phyloP scores from a whole-genome alignment of 1,140 invertebrate genomes.

The Neomicropteryx cornuta region DNA sequence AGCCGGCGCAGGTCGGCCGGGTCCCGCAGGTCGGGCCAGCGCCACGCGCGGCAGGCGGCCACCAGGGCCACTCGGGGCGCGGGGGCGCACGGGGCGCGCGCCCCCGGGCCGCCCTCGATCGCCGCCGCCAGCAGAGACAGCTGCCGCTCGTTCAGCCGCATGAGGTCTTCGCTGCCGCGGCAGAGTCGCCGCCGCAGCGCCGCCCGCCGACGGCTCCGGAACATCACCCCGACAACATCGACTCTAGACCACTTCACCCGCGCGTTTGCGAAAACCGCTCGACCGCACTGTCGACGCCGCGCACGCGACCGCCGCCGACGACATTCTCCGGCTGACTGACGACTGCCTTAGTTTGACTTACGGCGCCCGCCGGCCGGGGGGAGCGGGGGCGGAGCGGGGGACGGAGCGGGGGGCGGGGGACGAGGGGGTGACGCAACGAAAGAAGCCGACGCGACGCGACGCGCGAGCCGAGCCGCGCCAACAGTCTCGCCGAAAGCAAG shows the following conservation, averaged over 20 bases:
- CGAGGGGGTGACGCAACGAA: conserved; percentile 29
- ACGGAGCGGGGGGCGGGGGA: conserved; percentile 14
- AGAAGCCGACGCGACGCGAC: no score
- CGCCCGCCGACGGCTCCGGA: conserved; percentile 24
- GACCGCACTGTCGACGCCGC: conserved; percentile 20
- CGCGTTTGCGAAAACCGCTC: no score
- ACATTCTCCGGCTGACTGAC: no score
- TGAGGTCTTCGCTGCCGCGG: conserved; percentile 23
- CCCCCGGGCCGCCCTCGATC: conserved; percentile 18
- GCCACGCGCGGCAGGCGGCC: conserved; percentile 46
- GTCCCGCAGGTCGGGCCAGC: conserved; percentile 57
- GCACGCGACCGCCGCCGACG: conserved; percentile 13
- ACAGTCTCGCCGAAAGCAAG: no score
- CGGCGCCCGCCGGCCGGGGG: conserved; percentile 13
- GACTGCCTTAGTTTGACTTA: no score
- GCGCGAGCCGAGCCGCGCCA: no score
- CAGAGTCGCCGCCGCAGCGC: conserved; percentile 34
- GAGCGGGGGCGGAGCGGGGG: conserved; percentile 13
- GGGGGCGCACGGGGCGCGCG: conserved; percentile 21
- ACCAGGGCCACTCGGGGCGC: conserved; percentile 19
- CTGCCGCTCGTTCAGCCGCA: conserved; percentile 20
- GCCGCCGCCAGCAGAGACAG: conserved; percentile 23
- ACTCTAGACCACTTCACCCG: no score
- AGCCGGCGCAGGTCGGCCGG: conserved; percentile 53
- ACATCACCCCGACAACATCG: conserved; percentile 31